Evolutionary conservation across 1,140 invertebrate genomes (phyloP), one percentile per base, ranked within the genome.

Genomic region (Chironomus striatipennis): DNA sequence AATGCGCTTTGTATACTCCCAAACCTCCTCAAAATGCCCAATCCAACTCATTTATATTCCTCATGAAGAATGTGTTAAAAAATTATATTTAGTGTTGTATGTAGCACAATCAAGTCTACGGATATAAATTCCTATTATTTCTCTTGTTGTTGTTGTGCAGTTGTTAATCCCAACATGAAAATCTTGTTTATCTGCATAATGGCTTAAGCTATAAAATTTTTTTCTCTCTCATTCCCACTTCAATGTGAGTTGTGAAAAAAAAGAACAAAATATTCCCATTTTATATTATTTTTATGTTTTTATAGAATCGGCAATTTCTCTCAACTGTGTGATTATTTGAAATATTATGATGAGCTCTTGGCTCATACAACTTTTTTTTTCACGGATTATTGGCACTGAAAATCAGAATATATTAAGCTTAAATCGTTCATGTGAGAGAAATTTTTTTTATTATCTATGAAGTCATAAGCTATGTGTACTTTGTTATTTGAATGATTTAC

Each of bases 301-400:
- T 34, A 34, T 34, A 34, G 24, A 34, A 34, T n/a, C 24, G 5
- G 24, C 24, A 2, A 34, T 34, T 2, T 34, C 24, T 34, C 24
- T 34, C 24, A 34, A 34, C 24, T 12, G 10, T 57, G 47, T 5
- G 12, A n/a, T 57, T 57, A 57, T 57, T 57, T 57, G 47, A 57
- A 57, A n/a, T 57, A 57, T 57, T 57, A 57, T 57, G 47, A 57
- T 57, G 47, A n/a, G 47, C 12, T 47, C n/a, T 57, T 57, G 47
- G 47, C 47, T 57, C 47, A 15, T 34, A 34, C 5, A 34, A 5
- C 24, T 34, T 34, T 34, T 34, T 34, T 34, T 34, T 15, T 57
- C 47, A n/a, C 12, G 47, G 47, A 57, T 57, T 57, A 57, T 57
- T 15, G 47, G 47, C 47, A 57, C 24, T 57, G n/a, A 57, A n/a